Base-by-base conservation (phyloP, 2,797 vertebrate genomes). In the Chloroceryle inda region DNA sequence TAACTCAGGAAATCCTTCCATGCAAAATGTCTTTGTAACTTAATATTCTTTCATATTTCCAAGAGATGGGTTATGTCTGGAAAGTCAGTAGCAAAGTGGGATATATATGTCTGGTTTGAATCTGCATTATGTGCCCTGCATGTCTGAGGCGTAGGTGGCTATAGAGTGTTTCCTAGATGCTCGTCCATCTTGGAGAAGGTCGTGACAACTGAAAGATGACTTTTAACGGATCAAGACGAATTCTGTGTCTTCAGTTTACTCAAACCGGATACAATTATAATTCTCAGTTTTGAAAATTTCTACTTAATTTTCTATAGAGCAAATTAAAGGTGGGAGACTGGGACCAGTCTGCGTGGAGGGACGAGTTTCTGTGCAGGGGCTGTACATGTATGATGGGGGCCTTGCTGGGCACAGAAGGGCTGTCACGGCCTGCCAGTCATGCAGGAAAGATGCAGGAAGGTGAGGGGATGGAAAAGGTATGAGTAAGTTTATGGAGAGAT, bases 321-420 rank as follows among this genome's bases (percentile, higher is more conserved):
- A 50, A 31, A n/a, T 35, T 11, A 13, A 37, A 77, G 23, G 61
- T 4, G 6, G 31, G 26, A 11, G 42, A 17, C 47, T 35, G 33
- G 38, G 47, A 42, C 13, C 23, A 12, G 38, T 15, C 24, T 55
- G 23, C 0, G 0, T 27, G 19, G 53, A 86, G 21, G 59, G 22
- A 18, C 0, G 0, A 17, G 58, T 52, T 66, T 63, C 23, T 80
- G 44, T 0, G 0, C 27, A 17, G 14, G 21, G 12, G 4, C 33
- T 37, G 42, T 2, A 2, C 0, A 0, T 27, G 22, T 59, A 42
- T 5, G 10, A 27, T 7, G 11, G 31, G 33, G 35, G 31, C 37
- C n/a, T 61, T 6, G 29, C 55, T 31, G 33, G 33, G 47, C 13
- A 31, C 68, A n/a, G 45, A 33, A 31, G 71, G 37, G 24, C 47